Percentiles rank a stretch among this genome's conserved stretches.
Evolutionary conservation across 2,797 vertebrate genomes (phyloP).

Genomic region (Margarornis squamiger): DNA sequence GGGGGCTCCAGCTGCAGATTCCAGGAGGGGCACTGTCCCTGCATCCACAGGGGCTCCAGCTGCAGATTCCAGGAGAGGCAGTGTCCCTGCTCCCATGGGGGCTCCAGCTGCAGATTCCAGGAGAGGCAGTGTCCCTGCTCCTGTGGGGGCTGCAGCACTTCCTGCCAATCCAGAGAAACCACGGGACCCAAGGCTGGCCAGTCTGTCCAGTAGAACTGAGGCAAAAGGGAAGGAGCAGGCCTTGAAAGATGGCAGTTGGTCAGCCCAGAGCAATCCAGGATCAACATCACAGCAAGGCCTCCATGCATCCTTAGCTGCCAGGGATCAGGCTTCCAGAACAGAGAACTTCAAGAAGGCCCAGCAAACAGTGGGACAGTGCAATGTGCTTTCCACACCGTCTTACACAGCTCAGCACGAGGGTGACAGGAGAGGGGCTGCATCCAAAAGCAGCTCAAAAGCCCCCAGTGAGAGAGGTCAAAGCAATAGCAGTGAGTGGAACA

Average conservation of each 20-base stretch:
- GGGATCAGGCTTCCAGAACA: not conserved
- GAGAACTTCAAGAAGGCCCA: not conserved
- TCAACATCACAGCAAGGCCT: not conserved
- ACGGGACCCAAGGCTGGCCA: conserved; percentile 72
- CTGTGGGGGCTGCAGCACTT: not conserved
- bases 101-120: not conserved
- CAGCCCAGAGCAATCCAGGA: not conserved
- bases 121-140: not conserved
- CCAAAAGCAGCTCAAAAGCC: not conserved
- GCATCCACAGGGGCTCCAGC: accelerated
- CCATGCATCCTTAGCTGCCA: not conserved
- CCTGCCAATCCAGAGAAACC: conserved; percentile 12
- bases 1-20: not conserved
- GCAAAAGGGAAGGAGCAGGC: not conserved
- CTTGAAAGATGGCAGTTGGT: accelerated
- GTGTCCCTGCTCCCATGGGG: accelerated
- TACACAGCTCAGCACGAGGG: not conserved
- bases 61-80: too few relatives aligned
- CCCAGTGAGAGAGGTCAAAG: not conserved
- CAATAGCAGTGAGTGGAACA: not conserved
- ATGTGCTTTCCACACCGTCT: not conserved
- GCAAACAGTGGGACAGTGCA: not conserved
- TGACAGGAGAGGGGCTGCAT: not conserved
- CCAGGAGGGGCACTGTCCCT: not conserved
- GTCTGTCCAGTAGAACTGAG: conserved; percentile 44